Conservation (phyloP, 2,797 vertebrate genomes). For the Pseudomugil gertrudae region DNA sequence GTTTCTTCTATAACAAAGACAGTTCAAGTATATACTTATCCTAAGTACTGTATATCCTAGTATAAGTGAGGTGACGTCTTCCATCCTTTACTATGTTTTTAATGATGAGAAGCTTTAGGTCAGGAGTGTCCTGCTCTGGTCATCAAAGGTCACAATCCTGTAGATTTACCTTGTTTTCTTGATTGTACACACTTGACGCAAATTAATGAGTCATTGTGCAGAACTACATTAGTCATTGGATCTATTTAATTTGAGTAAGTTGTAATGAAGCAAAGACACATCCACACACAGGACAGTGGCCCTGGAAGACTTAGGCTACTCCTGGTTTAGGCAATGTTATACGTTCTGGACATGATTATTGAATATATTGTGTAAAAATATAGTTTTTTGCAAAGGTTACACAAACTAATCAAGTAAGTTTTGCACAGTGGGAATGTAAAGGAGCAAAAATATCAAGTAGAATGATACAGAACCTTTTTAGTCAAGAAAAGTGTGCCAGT, state of each 20-base stretch:
- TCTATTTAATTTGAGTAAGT: too few species aligned
- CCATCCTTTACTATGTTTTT: neutral
- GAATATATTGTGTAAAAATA: too few species aligned
- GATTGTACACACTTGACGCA: too few species aligned
- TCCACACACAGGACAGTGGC: too few species aligned
- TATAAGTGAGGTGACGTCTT: neutral
- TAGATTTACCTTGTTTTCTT: too few species aligned
- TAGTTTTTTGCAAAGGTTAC: neutral
- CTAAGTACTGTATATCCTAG: neutral
- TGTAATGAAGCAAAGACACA: too few species aligned
- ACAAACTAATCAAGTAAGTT: neutral
- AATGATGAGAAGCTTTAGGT: neutral
- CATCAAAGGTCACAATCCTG: too few species aligned
- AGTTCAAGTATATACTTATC: neutral
- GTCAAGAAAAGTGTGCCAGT: neutral
- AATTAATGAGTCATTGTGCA: too few species aligned
- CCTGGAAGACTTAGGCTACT: too few species aligned
- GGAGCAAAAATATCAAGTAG: neutral
- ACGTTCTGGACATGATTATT: neutral
- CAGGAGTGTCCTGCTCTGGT: too few species aligned
- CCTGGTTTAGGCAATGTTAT: neutral
- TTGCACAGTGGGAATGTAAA: neutral
- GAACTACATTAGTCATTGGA: too few species aligned
- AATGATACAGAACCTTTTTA: neutral
- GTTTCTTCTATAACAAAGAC: neutral